Evolutionary conservation across 2,113 vertebrate species (phyloP).

Genomic region (Halichoerus grypus): DNA sequence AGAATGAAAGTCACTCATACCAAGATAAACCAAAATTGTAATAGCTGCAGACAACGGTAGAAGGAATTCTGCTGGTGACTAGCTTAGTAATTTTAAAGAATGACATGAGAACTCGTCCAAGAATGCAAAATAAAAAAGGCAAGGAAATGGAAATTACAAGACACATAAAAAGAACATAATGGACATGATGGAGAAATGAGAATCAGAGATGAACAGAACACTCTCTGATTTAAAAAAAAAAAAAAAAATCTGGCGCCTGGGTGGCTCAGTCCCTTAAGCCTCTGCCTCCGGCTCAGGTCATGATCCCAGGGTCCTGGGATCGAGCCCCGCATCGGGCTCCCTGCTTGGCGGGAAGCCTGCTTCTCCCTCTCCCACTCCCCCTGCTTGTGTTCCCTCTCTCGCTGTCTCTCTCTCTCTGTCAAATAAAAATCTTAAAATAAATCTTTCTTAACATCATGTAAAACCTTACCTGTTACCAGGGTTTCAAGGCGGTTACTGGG

Average conservation of each 20-base stretch:
- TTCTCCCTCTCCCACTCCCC: too few relatives aligned
- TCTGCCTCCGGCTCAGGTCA: too few relatives aligned
- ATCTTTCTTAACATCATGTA: not conserved
- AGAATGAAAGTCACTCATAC: not conserved
- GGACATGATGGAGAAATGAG: not conserved
- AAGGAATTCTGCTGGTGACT: not conserved
- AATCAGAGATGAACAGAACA: not conserved
- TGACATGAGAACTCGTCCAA: not conserved
- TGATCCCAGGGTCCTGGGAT: too few relatives aligned
- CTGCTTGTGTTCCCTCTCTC: too few relatives aligned
- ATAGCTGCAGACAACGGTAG: not conserved
- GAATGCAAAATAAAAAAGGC: not conserved
- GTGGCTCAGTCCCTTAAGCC: too few relatives aligned
- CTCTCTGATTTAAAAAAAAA: not conserved
- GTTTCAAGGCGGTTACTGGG: not conserved
- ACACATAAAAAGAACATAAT: not conserved
- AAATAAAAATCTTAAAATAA: too few relatives aligned
- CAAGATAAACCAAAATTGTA: not conserved
- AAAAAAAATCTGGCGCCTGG: not conserved
- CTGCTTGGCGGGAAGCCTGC: too few relatives aligned
- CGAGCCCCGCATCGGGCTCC: too few relatives aligned
- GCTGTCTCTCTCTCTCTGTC: too few relatives aligned
- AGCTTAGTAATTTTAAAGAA: not conserved
- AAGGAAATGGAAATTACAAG: not conserved
- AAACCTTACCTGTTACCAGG: not conserved